Conservation (phyloP, 2,797 vertebrate species). For the Scleropages formosus region DNA sequence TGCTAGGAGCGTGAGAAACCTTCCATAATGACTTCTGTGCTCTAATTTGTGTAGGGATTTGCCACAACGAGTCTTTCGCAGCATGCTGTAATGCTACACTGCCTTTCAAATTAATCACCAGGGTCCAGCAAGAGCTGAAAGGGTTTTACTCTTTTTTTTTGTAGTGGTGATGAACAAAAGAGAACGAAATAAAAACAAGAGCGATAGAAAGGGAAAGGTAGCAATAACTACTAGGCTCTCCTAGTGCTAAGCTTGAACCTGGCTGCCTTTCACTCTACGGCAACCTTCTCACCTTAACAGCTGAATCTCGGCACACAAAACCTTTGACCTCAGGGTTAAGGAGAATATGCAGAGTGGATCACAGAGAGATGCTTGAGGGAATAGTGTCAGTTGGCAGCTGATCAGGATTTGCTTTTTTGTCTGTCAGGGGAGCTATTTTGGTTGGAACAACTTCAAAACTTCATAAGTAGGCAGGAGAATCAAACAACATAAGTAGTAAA, state of each 20-base stretch:
- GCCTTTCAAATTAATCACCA: slow-evolving; percentile 37
- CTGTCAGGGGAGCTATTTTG: background rate
- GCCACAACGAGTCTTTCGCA: slow-evolving; percentile 36
- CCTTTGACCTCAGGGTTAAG: background rate
- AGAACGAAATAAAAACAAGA: slow-evolving; percentile 16
- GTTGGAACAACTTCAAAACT: background rate
- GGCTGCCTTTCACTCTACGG: background rate
- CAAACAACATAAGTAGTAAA: background rate
- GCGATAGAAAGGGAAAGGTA: slow-evolving; percentile 4
- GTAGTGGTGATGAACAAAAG: slow-evolving; percentile 28
- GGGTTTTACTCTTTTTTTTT: background rate
- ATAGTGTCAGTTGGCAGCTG: background rate
- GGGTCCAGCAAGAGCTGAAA: background rate
- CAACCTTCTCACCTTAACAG: background rate
- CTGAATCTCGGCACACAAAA: background rate
- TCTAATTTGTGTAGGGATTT: slow-evolving; percentile 64
- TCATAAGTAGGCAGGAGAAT: background rate
- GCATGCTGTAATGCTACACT: slow-evolving; percentile 49
- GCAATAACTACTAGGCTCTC: slow-evolving; percentile 30
- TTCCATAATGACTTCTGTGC: slow-evolving; percentile 60
- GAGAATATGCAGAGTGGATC: background rate
- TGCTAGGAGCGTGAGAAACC: slow-evolving; percentile 49
- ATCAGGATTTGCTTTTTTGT: background rate
- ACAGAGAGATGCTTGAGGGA: background rate
- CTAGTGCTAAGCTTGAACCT: background rate